These are phyloP conservation scores for Peromyscus aztecus DNA, from an alignment of 2,797 vertebrate species.

Conservation along the genomic window DNA sequence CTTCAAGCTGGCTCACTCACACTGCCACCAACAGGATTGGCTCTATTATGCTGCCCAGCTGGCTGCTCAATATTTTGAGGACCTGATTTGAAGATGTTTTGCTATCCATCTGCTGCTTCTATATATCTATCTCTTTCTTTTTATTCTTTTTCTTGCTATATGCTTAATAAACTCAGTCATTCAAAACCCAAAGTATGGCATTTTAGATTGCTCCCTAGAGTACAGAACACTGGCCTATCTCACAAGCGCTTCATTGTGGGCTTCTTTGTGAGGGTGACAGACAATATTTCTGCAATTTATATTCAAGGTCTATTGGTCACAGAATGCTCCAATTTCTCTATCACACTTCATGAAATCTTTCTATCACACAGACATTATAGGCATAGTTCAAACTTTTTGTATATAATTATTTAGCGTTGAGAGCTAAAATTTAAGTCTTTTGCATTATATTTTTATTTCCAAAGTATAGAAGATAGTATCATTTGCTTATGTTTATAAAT, in stretches of 20 bases:
- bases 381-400: not conserved
- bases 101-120: not conserved
- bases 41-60: not conserved
- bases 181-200: not conserved
- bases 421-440: conserved; percentile 7
- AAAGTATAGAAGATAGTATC: not conserved
- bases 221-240: not conserved
- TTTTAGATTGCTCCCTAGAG: not conserved
- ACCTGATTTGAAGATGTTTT: not conserved
- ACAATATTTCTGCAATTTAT: not conserved
- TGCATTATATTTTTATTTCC: not conserved
- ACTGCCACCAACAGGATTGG: not conserved
- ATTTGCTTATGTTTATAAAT: not conserved
- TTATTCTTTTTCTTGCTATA: not conserved
- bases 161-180: not conserved
- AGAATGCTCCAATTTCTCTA: not conserved
- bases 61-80: not conserved
- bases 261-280: not conserved
- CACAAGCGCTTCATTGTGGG: not conserved
- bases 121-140: not conserved
- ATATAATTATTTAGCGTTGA: not conserved
- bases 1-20: not conserved
- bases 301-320: not conserved
- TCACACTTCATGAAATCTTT: not conserved
- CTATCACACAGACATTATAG: not conserved